phyloP scores from a whole-genome alignment of 2,888 invertebrate genomes.

The Melieria picta region DNA sequence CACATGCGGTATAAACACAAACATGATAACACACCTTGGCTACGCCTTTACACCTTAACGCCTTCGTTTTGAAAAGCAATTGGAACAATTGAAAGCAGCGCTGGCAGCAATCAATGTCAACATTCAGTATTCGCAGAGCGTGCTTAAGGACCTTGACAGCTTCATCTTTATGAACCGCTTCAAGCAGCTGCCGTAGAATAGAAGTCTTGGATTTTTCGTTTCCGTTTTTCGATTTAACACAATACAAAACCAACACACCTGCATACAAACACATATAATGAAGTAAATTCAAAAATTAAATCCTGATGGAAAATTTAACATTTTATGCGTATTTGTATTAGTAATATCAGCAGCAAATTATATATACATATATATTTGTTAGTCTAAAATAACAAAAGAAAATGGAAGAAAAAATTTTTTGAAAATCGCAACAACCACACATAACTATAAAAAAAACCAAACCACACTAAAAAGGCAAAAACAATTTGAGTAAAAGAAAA shows the following conservation, averaged over 20 bases:
- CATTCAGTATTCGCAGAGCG: no score
- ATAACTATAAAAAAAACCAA: conserved; percentile 1
- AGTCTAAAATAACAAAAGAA: conserved; percentile 25
- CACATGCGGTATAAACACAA: conserved; percentile 19
- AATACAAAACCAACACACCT: background rate
- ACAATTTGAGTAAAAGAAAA: background rate
- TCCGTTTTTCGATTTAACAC: no score
- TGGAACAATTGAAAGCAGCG: no score
- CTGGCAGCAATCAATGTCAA: no score
- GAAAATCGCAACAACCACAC: conserved; percentile 11
- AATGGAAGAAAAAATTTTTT: conserved; percentile 14
- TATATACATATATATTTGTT: conserved; percentile 32
- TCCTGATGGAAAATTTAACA: conserved; percentile 29
- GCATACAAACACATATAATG: conserved; percentile 1
- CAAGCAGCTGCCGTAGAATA: no score
- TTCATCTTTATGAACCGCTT: no score
- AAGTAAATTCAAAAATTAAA: conserved; percentile 18
- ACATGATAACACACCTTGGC: background rate
- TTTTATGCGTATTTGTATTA: conserved; percentile 37
- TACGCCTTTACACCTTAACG: no score
- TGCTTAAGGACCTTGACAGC: no score
- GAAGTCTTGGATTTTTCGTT: no score
- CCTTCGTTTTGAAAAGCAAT: no score
- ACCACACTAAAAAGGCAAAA: background rate
- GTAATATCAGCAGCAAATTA: conserved; percentile 34